Conservation (phyloP, 2,113 vertebrate species). For the Dunckerocampus dactyliophorus region DNA sequence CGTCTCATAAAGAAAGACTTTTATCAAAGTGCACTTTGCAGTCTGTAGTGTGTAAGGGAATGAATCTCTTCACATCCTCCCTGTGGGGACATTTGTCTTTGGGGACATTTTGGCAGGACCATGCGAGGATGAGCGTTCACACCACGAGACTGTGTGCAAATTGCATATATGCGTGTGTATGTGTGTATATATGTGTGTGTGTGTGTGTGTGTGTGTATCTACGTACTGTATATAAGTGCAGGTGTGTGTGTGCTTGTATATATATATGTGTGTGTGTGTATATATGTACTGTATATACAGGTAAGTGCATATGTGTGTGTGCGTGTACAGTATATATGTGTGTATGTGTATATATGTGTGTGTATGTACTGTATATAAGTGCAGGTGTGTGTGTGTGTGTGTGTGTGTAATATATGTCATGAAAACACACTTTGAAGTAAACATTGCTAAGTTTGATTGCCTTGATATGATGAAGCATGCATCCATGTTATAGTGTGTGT, state of each 20-base stretch:
- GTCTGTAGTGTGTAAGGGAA: neutral
- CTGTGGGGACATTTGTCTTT: neutral
- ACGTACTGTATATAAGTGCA: no score
- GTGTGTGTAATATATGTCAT: constrained; percentile 1
- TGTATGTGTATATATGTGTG: no score
- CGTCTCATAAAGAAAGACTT: no score
- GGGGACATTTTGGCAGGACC: neutral
- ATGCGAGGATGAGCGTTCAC: no score
- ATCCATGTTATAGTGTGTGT: no score
- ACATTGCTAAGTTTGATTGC: neutral
- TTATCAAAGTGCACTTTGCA: no score
- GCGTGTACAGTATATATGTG: no score
- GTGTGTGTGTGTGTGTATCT: neutral
- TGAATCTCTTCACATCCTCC: neutral
- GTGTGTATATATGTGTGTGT: neutral
- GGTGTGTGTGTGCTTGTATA: no score
- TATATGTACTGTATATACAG: no score
- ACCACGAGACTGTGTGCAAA: neutral
- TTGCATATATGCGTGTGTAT: constrained; percentile 4
- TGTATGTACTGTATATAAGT: no score
- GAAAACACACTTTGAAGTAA: neutral
- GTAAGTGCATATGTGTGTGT: no score
- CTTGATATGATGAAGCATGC: neutral
- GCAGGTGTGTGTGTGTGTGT: neutral
- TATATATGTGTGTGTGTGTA: no score